Evolutionary conservation across 2,113 vertebrate species (phyloP).

Genomic region (Centrocercus urophasianus): DNA sequence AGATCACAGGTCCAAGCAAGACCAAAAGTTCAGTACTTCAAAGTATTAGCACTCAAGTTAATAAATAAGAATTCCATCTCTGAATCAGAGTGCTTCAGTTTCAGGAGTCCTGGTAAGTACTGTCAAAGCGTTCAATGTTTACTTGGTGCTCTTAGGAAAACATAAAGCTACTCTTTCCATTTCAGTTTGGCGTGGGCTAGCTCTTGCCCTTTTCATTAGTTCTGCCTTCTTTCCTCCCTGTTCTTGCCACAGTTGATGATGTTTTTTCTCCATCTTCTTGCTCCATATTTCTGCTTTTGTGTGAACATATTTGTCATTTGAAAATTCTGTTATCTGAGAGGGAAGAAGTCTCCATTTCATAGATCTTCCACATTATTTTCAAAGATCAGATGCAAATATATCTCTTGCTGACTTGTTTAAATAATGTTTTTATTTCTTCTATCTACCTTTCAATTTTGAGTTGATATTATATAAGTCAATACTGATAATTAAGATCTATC

Average conservation of each 20-base stretch:
- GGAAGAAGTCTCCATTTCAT: accelerated
- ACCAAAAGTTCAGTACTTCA: neutral
- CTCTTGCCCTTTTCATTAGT: neutral
- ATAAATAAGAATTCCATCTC: neutral
- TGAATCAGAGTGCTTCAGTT: neutral
- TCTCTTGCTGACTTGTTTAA: neutral
- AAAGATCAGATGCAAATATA: neutral
- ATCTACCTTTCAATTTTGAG: neutral
- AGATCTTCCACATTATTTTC: neutral
- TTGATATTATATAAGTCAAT: neutral
- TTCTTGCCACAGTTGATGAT: neutral
- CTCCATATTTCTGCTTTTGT: neutral
- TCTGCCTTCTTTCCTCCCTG: neutral
- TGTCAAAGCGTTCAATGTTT: neutral
- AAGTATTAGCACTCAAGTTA: neutral
- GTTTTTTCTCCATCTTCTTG: neutral
- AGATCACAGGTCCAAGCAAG: neutral
- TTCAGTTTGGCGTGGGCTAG: neutral
- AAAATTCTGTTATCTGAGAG: neutral
- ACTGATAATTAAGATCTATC: neutral
- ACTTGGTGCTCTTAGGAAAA: neutral
- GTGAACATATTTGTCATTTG: neutral
- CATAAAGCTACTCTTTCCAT: neutral
- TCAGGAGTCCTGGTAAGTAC: neutral
- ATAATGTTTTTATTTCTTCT: neutral